Conservation (phyloP, 2,113 vertebrate genomes). For the Penelope pileata region DNA sequence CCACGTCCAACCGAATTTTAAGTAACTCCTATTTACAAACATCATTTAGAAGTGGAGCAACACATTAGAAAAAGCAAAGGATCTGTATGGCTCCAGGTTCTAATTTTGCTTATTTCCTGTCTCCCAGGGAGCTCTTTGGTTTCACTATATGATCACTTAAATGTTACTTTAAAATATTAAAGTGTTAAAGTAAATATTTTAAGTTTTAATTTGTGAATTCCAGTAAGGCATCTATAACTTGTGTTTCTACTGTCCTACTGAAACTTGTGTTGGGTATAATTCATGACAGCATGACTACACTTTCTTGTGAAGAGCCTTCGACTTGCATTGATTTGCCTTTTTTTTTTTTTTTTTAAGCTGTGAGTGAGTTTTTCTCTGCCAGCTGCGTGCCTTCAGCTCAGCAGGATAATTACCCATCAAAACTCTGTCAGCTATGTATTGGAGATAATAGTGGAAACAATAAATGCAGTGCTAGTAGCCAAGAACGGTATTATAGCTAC, state of each 20-base stretch:
- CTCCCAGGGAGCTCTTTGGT: neutral
- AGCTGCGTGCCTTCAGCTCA: conserved; percentile 91
- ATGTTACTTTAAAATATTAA: neutral
- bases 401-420: conserved; percentile 77
- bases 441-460: conserved; percentile 81
- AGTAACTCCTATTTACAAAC: neutral
- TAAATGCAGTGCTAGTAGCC: conserved; percentile 83
- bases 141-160: neutral
- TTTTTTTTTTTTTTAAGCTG: conserved; percentile 73
- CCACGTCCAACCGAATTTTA: neutral
- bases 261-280: neutral
- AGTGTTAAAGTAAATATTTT: too few relatives aligned
- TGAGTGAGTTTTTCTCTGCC: conserved; percentile 86
- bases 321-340: neutral
- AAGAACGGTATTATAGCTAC: conserved; percentile 88
- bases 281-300: neutral
- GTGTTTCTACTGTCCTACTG: neutral
- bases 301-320: neutral
- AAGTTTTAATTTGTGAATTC: neutral
- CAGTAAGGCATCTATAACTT: neutral
- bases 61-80: neutral
- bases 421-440: conserved; percentile 84
- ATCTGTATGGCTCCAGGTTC: neutral
- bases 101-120: neutral
- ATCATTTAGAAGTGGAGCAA: neutral